phyloP scores from a whole-genome alignment of 2,888 invertebrate genomes.

The Pachliopta kotzebuea region DNA sequence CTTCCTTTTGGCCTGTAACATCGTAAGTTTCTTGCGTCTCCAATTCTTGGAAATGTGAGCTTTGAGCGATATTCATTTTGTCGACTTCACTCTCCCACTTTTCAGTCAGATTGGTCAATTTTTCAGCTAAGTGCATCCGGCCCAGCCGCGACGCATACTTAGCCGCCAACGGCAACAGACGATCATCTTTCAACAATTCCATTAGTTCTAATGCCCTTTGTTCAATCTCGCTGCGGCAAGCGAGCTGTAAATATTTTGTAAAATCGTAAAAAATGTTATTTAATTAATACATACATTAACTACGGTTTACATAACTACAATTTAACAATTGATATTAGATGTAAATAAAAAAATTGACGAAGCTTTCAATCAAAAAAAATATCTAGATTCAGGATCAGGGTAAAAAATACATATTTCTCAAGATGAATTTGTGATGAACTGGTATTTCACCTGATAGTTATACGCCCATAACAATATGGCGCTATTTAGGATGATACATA shows the following conservation, averaged over 20 bases:
- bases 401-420: neutral
- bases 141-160: constrained; percentile 92
- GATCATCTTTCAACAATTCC: constrained; percentile 88
- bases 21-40: constrained; percentile 68
- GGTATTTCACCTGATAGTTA: no score
- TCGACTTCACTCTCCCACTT: constrained; percentile 51
- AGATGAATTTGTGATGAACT: neutral
- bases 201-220: constrained; percentile 93
- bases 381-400: neutral
- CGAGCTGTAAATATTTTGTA: constrained; percentile 80
- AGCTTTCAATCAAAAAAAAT: neutral
- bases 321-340: neutral
- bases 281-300: neutral
- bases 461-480: no score
- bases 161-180: constrained; percentile 90
- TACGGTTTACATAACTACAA: neutral
- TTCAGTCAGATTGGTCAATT: constrained; percentile 82
- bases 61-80: constrained; percentile 53
- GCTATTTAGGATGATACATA: no score
- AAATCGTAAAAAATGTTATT: neutral
- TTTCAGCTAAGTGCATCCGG: constrained; percentile 88
- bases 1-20: constrained; percentile 59
- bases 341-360: neutral
- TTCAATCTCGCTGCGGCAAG: constrained; percentile 91
- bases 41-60: constrained; percentile 59